Evolutionary conservation across 1,140 invertebrate genomes (phyloP).

Genomic region (Orchestia grillus): DNA sequence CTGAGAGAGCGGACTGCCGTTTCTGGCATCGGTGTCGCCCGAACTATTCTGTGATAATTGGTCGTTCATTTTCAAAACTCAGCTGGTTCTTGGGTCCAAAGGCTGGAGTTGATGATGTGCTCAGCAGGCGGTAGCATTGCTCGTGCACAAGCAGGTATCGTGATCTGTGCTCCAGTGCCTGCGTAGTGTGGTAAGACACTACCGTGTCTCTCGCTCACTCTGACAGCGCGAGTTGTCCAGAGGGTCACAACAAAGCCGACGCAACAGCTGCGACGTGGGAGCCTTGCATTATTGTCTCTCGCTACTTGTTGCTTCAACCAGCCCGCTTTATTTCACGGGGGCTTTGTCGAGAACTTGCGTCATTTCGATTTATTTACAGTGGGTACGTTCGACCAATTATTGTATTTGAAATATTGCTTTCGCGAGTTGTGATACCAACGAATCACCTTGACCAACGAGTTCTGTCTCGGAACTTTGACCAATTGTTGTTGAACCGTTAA

Average conservation of each 20-base stretch:
- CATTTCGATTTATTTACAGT: neutral
- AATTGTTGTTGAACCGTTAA: neutral
- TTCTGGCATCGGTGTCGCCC: neutral
- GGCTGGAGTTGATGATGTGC: neutral
- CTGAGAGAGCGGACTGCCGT: neutral
- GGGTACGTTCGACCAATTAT: neutral
- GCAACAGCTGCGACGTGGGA: neutral
- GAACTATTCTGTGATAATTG: neutral
- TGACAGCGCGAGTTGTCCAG: neutral
- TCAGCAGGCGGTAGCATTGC: neutral
- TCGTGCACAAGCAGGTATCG: neutral
- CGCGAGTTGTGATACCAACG: neutral
- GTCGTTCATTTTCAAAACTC: neutral
- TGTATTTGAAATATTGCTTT: neutral
- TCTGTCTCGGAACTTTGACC: neutral
- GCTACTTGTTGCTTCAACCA: neutral
- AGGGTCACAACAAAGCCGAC: neutral
- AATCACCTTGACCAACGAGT: neutral
- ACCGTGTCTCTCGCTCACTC: neutral
- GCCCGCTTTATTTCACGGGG: neutral
- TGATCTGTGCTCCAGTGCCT: neutral
- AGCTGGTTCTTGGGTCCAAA: neutral
- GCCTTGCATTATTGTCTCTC: neutral
- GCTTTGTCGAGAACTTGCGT: neutral
- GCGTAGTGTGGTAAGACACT: neutral